phyloP scores from a whole-genome alignment of 2,797 vertebrate species.

The Epinephelus malabaricus region DNA sequence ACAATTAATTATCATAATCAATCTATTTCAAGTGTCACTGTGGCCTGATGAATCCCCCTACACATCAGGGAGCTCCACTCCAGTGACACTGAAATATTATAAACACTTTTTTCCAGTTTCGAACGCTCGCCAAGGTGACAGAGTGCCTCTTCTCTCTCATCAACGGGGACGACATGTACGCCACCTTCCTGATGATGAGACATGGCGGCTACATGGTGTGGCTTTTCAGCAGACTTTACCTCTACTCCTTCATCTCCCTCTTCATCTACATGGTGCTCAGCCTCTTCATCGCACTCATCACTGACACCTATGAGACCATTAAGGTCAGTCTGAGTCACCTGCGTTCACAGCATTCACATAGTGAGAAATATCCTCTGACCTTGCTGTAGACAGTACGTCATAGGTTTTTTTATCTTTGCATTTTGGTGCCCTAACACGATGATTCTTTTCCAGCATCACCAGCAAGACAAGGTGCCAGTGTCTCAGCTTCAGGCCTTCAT shows the following conservation, averaged over 20 bases:
- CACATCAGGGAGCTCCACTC: not conserved
- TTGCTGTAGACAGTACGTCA: not conserved
- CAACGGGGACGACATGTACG: conserved; percentile 96
- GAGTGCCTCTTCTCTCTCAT: conserved; percentile 97
- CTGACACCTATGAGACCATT: conserved; percentile 96
- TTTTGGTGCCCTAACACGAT: not conserved
- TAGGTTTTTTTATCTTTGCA: not conserved
- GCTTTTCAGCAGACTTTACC: conserved; percentile 95
- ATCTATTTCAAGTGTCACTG: not conserved
- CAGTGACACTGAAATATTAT: not conserved
- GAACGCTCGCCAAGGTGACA: conserved; percentile 91
- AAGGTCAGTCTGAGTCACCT: conserved; percentile 87
- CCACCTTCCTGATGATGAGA: conserved; percentile 93
- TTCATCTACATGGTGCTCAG: conserved; percentile 99
- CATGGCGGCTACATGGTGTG: conserved; percentile 93
- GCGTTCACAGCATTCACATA: not conserved
- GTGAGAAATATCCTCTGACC: not conserved
- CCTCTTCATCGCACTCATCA: conserved; percentile 97
- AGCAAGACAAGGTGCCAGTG: conserved; percentile 88
- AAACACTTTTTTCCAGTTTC: conserved; percentile 85
- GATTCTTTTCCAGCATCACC: conserved; percentile 86
- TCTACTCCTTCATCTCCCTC: conserved; percentile 96
- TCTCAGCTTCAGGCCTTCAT: conserved; percentile 91
- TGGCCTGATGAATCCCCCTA: not conserved
- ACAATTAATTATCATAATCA: not conserved